phyloP scores from a whole-genome alignment of 2,113 vertebrate species.

The Mustelus asterias region DNA sequence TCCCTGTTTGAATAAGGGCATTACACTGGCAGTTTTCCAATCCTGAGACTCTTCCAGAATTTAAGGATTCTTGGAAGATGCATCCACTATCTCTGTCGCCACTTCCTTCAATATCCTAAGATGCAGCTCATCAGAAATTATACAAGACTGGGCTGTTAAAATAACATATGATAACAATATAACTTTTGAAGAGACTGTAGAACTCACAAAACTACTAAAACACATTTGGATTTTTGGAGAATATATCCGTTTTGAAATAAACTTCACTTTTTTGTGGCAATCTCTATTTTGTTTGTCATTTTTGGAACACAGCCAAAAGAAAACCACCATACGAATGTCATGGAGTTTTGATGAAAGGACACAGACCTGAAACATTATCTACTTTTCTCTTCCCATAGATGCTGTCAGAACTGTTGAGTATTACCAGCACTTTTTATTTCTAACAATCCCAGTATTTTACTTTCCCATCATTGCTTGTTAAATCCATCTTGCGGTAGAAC shows the following conservation, averaged over 20 bases:
- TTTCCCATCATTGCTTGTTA: not conserved
- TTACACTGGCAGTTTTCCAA: no score
- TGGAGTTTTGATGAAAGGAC: not conserved
- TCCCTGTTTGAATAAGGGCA: no score
- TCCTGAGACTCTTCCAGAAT: no score
- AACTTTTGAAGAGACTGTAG: not conserved
- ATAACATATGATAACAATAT: not conserved
- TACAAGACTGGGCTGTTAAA: not conserved
- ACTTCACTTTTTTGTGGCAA: not conserved
- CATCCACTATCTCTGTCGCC: no score
- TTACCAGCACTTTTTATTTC: no score
- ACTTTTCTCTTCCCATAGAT: no score
- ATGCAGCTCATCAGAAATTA: not conserved
- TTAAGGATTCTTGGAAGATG: no score
- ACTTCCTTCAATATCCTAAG: no score
- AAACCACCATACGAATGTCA: not conserved
- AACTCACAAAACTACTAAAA: not conserved
- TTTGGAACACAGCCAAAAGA: not conserved
- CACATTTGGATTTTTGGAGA: not conserved
- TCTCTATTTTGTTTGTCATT: not conserved
- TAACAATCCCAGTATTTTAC: no score
- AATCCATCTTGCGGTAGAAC: not conserved
- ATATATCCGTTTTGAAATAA: not conserved
- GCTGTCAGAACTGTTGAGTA: no score
- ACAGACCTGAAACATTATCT: not conserved